Evolutionary conservation across 2,113 vertebrate genomes (phyloP).

Genomic region (Emydura subglobosa): DNA sequence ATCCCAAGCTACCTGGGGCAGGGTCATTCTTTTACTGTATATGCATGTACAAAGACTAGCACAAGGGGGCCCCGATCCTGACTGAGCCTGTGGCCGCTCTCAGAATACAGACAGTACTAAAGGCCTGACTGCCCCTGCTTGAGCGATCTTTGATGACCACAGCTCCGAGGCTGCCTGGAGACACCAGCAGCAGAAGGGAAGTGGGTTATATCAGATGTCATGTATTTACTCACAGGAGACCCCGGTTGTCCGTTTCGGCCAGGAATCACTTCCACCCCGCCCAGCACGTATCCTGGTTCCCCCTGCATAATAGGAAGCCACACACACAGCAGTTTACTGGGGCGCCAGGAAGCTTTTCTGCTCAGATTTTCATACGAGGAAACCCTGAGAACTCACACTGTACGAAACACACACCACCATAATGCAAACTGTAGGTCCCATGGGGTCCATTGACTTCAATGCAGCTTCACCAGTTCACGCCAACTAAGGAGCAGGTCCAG

Average conservation of each 20-base stretch:
- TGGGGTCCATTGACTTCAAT: neutral
- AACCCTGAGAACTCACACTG: neutral
- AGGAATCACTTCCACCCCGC: slow-evolving; percentile 83
- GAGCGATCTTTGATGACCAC: neutral
- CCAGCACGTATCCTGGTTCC: slow-evolving; percentile 88
- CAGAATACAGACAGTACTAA: neutral
- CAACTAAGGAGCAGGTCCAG: neutral
- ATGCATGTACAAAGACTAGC: neutral
- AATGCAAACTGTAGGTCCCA: neutral
- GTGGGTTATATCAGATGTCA: neutral
- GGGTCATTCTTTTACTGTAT: neutral
- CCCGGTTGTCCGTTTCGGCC: slow-evolving; percentile 88
- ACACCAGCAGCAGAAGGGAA: neutral
- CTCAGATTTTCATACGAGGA: neutral
- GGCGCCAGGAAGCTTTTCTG: neutral
- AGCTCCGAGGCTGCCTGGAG: neutral
- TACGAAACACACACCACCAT: neutral
- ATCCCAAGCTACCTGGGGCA: neutral
- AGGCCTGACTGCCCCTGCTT: neutral
- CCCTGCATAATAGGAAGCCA: slow-evolving; percentile 76
- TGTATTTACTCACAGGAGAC: slow-evolving; percentile 79
- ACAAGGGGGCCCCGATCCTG: neutral
- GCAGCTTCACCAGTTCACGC: neutral
- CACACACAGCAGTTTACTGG: neutral
- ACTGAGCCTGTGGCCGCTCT: neutral